Conservation (phyloP, 2,888 invertebrate species). For the Dynastes maya region DNA sequence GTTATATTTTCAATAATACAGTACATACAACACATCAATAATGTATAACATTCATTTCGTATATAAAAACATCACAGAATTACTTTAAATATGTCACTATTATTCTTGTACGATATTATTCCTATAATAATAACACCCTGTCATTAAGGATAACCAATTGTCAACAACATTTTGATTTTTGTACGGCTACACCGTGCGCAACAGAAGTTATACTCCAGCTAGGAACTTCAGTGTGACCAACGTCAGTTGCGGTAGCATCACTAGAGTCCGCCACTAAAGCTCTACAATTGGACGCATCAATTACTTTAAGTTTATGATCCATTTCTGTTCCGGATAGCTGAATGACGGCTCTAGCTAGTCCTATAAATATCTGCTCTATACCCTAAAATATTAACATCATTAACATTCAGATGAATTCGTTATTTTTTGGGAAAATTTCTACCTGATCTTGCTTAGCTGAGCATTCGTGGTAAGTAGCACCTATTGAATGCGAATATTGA, state of each 20-base stretch:
- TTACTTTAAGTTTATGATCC: slow-evolving; percentile 19
- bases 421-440: slow-evolving; percentile 40
- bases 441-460: slow-evolving; percentile 86
- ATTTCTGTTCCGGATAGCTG: slow-evolving; percentile 66
- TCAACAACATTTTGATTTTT: slow-evolving; percentile 45
- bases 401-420: background rate
- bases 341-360: slow-evolving; percentile 77
- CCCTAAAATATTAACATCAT: slow-evolving; percentile 71
- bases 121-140: background rate
- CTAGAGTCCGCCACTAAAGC: slow-evolving; percentile 67
- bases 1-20: too few species aligned
- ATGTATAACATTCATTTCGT: background rate
- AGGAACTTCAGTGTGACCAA: slow-evolving; percentile 77
- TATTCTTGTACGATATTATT: background rate
- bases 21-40: background rate
- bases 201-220: slow-evolving; percentile 78
- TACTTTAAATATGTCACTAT: background rate
- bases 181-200: slow-evolving; percentile 72
- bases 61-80: slow-evolving; percentile 21
- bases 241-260: slow-evolving; percentile 75
- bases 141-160: background rate
- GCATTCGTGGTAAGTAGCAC: slow-evolving; percentile 89
- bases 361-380: slow-evolving; percentile 82
- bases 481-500: slow-evolving; percentile 85
- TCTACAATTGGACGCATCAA: slow-evolving; percentile 65